Evolutionary conservation across 2,113 vertebrate genomes (phyloP).

Genomic region (Prochilodus magdalenae): DNA sequence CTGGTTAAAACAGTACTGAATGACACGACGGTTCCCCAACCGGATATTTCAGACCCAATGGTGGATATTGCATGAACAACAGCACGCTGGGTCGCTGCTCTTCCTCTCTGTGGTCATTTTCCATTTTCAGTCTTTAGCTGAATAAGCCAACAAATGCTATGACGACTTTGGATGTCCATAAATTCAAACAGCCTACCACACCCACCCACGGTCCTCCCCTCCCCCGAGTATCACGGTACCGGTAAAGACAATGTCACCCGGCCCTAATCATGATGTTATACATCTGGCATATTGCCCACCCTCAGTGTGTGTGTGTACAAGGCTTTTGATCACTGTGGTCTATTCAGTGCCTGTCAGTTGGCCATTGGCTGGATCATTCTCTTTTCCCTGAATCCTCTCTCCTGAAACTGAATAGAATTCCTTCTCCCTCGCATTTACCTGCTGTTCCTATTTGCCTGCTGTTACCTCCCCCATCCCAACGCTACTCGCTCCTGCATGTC

Average conservation of each 20-base stretch:
- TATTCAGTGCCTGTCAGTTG: neutral
- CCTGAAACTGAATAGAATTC: neutral
- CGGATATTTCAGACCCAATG: too few relatives aligned
- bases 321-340: neutral
- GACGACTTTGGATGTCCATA: too few relatives aligned
- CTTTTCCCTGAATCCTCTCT: neutral
- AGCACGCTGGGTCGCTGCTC: too few relatives aligned
- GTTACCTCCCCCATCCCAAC: constrained; percentile 3
- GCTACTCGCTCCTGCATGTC: neutral
- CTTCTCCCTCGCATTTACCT: constrained; percentile 26
- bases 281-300: neutral
- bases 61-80: too few relatives aligned
- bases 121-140: too few relatives aligned
- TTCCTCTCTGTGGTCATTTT: too few relatives aligned
- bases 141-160: too few relatives aligned
- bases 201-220: too few relatives aligned
- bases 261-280: neutral
- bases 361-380: neutral
- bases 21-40: too few relatives aligned
- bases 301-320: neutral
- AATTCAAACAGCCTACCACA: too few relatives aligned
- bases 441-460: constrained; percentile 21
- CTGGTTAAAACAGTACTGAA: too few relatives aligned
- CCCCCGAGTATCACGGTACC: too few relatives aligned
- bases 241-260: neutral